Evolutionary conservation across 2,113 vertebrate genomes (phyloP).

Genomic region (Centrocercus urophasianus): DNA sequence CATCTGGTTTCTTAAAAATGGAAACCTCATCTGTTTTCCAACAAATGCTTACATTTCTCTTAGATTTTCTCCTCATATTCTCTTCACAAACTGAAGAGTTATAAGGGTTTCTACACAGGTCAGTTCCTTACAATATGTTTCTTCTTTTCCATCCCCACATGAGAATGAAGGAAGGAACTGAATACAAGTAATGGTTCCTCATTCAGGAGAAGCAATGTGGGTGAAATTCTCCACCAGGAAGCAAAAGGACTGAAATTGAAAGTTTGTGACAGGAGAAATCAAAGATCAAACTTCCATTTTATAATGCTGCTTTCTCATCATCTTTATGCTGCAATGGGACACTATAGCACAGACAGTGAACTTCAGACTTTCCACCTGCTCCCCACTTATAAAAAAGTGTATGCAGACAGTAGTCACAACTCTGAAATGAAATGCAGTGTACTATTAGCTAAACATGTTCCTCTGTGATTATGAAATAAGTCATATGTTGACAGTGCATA

Average conservation of each 20-base stretch:
- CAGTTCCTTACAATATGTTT: not conserved
- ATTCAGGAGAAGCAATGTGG: accelerated
- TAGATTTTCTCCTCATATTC: not conserved
- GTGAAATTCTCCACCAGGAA: not conserved
- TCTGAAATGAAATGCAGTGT: not conserved
- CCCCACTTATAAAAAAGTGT: not conserved
- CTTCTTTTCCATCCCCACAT: not conserved
- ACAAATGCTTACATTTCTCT: not conserved
- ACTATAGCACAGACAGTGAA: not conserved
- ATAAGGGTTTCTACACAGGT: not conserved
- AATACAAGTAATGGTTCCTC: not conserved
- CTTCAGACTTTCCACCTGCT: not conserved
- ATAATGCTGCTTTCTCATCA: not conserved
- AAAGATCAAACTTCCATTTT: not conserved
- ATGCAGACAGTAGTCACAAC: not conserved
- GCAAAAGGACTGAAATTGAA: not conserved
- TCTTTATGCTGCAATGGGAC: not conserved
- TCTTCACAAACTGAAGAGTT: not conserved
- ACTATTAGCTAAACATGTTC: not conserved
- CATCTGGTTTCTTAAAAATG: no score
- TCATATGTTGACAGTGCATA: not conserved
- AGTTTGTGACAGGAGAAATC: not conserved
- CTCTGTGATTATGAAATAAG: not conserved
- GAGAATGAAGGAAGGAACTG: not conserved
- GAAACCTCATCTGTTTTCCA: not conserved